phyloP scores from a whole-genome alignment of 35 echinoderm and acorn worm genomes.

The Chiridota heheva region DNA sequence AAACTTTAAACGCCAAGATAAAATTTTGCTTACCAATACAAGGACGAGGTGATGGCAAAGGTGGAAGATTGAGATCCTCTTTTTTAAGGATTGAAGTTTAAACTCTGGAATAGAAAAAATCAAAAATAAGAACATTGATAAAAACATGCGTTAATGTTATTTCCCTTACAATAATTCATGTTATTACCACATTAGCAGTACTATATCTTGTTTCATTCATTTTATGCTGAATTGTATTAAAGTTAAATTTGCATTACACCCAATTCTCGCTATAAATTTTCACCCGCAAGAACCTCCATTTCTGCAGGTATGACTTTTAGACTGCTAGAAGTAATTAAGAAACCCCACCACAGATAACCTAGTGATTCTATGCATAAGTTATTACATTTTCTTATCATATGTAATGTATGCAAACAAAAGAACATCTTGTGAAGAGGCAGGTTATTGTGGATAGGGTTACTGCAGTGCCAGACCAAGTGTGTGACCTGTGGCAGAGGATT shows the following conservation, averaged over 20 bases:
- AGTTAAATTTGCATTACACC: not conserved
- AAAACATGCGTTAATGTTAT: not conserved
- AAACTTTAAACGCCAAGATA: not conserved
- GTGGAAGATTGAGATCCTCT: conserved; percentile 45
- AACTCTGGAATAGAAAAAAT: not conserved
- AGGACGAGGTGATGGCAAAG: conserved; percentile 15
- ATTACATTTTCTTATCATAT: too few relatives aligned
- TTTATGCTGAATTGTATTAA: not conserved
- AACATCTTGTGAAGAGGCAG: too few relatives aligned
- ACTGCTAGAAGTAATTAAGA: too few relatives aligned
- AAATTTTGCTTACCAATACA: conserved; percentile 42
- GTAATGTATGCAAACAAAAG: too few relatives aligned
- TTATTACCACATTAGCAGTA: not conserved
- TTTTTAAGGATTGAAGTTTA: conserved; percentile 4
- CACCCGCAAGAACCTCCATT: not conserved
- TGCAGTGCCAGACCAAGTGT: too few relatives aligned
- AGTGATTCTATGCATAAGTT: too few relatives aligned
- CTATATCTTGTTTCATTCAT: not conserved
- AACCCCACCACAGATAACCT: too few relatives aligned
- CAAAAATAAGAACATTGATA: not conserved
- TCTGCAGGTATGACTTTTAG: too few relatives aligned
- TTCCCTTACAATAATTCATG: not conserved
- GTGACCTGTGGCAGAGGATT: too few relatives aligned
- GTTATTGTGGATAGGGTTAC: too few relatives aligned
- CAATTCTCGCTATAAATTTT: too few relatives aligned